Percentiles rank a stretch among this genome's conserved stretches.
phyloP scores from a whole-genome alignment of 1,140 invertebrate species.

The Megalonaias nervosa region DNA sequence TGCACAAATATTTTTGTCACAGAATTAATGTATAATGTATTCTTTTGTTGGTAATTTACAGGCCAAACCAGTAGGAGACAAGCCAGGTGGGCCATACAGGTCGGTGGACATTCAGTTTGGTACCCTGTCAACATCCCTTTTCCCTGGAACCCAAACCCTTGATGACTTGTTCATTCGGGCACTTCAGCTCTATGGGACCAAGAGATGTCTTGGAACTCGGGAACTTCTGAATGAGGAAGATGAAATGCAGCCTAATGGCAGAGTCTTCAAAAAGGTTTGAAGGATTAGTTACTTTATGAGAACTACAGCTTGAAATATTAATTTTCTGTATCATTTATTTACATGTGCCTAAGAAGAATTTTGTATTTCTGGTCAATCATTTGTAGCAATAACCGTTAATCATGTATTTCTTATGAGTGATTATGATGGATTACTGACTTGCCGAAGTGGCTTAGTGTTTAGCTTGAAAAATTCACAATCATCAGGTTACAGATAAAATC shows the following conservation, averaged over 20 bases:
- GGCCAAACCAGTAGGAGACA: constrained; percentile 46
- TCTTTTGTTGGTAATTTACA: constrained; percentile 14
- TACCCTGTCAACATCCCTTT: constrained; percentile 56
- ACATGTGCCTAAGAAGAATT: no score
- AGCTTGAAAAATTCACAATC: no score
- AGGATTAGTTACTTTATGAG: no score
- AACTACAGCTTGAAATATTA: no score
- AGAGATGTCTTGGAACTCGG: constrained; percentile 90
- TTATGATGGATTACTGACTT: no score
- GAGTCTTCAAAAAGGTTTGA: constrained; percentile 91
- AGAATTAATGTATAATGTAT: no score
- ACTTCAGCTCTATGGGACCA: constrained; percentile 76
- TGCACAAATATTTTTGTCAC: background rate
- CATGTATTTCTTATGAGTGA: no score
- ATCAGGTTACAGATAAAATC: no score
- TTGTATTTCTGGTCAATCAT: no score
- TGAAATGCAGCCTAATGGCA: constrained; percentile 92
- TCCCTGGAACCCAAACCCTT: constrained; percentile 86
- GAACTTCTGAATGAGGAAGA: constrained; percentile 94
- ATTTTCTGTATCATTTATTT: no score
- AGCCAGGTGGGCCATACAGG: constrained; percentile 57
- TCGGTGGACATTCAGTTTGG: constrained; percentile 52
- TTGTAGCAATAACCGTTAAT: no score
- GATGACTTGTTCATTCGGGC: constrained; percentile 89
- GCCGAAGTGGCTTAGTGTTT: no score